A percentile compares a stretch with the other conserved stretches of the same genome.
Conservation (phyloP, 1,140 invertebrate genomes). For the Drosophila repleta region DNA sequence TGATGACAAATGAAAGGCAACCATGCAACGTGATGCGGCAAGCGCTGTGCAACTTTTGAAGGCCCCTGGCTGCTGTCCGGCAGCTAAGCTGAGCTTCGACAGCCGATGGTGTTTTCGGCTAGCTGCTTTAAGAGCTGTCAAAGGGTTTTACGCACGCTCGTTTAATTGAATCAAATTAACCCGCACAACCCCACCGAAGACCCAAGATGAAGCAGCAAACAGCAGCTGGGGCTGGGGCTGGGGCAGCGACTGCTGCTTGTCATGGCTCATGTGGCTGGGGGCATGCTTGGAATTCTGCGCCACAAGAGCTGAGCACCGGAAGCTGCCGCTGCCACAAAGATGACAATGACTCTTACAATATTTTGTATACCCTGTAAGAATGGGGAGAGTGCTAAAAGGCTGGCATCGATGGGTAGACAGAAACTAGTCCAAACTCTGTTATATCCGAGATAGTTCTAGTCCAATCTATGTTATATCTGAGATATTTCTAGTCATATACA, state of each 20-base stretch:
- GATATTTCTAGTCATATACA: too few species aligned
- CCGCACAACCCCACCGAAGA: constrained; percentile 44
- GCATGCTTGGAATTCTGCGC: constrained; percentile 62
- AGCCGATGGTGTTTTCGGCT: too few species aligned
- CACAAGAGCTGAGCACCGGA: constrained; percentile 53
- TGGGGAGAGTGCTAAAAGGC: not conserved
- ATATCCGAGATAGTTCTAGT: not conserved
- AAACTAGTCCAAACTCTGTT: too few species aligned
- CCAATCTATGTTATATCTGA: not conserved
- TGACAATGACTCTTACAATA: constrained; percentile 56
- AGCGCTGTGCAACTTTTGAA: constrained; percentile 72
- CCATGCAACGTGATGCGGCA: constrained; percentile 73
- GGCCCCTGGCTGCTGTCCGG: constrained; percentile 22
- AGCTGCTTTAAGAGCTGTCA: constrained; percentile 43
- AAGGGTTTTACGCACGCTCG: constrained; percentile 49
- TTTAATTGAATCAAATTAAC: constrained; percentile 80
- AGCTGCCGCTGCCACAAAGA: constrained; percentile 50
- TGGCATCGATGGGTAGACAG: not conserved
- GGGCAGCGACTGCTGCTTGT: constrained; percentile 23
- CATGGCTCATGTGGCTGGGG: constrained; percentile 59
- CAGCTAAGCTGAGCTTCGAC: constrained; percentile 14
- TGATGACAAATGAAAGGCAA: constrained; percentile 56
- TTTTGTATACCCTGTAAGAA: constrained; percentile 5
- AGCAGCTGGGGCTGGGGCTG: too few species aligned
- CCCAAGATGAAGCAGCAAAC: not conserved